These are phyloP conservation scores for Phodopus roborovskii DNA, from an alignment of 2,113 vertebrate genomes.

Conservation along the genomic window DNA sequence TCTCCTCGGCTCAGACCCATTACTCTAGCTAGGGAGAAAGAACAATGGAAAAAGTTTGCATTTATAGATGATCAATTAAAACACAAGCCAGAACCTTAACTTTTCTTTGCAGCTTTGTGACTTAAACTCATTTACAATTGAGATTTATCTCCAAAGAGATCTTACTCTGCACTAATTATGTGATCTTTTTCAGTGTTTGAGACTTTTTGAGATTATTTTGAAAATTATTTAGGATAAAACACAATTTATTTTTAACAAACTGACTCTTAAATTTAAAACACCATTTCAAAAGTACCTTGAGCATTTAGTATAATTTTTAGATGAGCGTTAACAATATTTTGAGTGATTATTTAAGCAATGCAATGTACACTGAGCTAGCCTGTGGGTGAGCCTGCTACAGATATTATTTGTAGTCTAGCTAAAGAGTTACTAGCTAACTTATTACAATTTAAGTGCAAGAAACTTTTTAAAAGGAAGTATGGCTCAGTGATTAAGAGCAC, in stretches of 20 bases:
- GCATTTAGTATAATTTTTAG: background rate
- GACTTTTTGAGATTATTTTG: background rate
- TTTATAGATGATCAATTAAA: constrained; percentile 7
- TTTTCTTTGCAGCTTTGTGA: background rate
- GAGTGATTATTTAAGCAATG: too few species aligned
- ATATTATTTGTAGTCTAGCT: background rate
- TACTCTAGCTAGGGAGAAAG: background rate
- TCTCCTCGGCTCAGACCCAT: background rate
- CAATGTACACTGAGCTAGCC: background rate
- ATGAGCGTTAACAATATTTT: background rate
- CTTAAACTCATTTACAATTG: background rate
- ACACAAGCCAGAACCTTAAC: background rate
- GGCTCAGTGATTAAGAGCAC: too few species aligned
- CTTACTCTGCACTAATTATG: background rate
- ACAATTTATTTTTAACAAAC: background rate
- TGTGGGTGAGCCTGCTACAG: background rate
- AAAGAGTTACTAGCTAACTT: background rate
- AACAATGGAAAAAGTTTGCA: background rate
- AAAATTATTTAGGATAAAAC: background rate
- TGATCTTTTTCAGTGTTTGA: background rate
- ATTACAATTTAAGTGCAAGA: background rate
- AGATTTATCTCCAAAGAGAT: constrained; percentile 32
- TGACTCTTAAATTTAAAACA: background rate
- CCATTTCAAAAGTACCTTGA: background rate
- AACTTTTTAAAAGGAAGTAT: background rate